These are phyloP conservation scores for Spodoptera exigua DNA, from an alignment of 2,888 invertebrate species.

Conservation along the genomic window DNA sequence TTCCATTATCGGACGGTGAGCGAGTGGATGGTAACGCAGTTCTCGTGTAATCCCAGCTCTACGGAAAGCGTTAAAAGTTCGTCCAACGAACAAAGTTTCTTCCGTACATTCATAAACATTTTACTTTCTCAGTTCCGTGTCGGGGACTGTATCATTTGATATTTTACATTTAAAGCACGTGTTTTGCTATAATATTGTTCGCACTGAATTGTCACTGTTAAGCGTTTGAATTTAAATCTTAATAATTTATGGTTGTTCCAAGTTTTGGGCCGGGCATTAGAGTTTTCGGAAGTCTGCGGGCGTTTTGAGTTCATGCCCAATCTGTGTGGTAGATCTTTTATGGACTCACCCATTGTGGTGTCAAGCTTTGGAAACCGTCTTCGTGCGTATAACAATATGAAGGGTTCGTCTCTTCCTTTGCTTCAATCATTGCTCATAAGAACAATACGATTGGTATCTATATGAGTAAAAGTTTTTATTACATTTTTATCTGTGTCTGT, in stretches of 20 bases:
- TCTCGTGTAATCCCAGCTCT: constrained; percentile 82
- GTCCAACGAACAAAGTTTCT: constrained; percentile 73
- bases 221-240: constrained; percentile 41
- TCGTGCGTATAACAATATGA: background rate
- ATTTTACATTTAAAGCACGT: constrained; percentile 72
- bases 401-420: background rate
- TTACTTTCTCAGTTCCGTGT: constrained; percentile 74
- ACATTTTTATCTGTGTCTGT: no score
- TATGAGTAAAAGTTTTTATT: background rate
- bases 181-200: constrained; percentile 53
- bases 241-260: constrained; percentile 44
- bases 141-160: constrained; percentile 68
- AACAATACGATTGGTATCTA: background rate
- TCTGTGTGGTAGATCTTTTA: constrained; percentile 33
- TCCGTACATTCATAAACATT: constrained; percentile 85
- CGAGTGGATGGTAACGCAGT: constrained; percentile 81
- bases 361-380: background rate
- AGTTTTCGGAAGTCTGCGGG: constrained; percentile 38
- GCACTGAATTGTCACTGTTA: constrained; percentile 34
- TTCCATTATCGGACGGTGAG: constrained; percentile 75
- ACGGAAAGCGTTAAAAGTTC: constrained; percentile 79
- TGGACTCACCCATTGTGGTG: constrained; percentile 4
- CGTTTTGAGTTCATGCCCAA: constrained; percentile 24
- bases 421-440: background rate
- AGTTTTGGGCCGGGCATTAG: constrained; percentile 44